phyloP scores from a whole-genome alignment of 2,113 vertebrate genomes.

The Calyptomena viridis region DNA sequence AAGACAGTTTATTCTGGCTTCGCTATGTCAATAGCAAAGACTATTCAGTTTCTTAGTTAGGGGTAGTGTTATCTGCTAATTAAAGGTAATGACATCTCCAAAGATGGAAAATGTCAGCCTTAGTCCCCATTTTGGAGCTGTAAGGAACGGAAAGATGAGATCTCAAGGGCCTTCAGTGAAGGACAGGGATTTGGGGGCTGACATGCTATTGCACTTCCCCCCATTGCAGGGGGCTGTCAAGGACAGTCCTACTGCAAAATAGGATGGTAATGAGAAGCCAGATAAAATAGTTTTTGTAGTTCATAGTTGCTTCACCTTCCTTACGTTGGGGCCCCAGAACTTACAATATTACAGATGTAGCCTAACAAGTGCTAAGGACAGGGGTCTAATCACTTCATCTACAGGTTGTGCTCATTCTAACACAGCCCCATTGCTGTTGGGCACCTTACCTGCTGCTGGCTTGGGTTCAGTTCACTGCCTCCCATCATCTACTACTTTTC shows the following conservation, averaged over 20 bases:
- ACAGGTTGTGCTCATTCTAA: no score
- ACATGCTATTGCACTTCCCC: not conserved
- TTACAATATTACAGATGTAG: not conserved
- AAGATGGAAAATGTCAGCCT: not conserved
- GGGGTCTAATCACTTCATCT: not conserved
- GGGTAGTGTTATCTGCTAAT: not conserved
- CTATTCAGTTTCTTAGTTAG: not conserved
- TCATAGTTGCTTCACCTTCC: not conserved
- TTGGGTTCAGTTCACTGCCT: not conserved
- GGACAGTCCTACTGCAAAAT: not conserved
- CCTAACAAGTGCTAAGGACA: not conserved
- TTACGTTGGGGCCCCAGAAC: not conserved
- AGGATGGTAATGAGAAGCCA: not conserved
- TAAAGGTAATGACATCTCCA: not conserved
- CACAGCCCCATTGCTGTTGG: not conserved
- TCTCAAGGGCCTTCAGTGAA: not conserved
- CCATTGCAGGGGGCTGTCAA: not conserved
- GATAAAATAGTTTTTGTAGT: not conserved
- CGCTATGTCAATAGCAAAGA: not conserved
- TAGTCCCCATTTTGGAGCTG: not conserved
- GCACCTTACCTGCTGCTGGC: not conserved
- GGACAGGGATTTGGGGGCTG: not conserved
- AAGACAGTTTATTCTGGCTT: not conserved
- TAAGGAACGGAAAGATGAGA: not conserved
- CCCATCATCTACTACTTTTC: accelerated